Conservation (phyloP, 2,888 invertebrate species). For the Bimastos eiseni region DNA sequence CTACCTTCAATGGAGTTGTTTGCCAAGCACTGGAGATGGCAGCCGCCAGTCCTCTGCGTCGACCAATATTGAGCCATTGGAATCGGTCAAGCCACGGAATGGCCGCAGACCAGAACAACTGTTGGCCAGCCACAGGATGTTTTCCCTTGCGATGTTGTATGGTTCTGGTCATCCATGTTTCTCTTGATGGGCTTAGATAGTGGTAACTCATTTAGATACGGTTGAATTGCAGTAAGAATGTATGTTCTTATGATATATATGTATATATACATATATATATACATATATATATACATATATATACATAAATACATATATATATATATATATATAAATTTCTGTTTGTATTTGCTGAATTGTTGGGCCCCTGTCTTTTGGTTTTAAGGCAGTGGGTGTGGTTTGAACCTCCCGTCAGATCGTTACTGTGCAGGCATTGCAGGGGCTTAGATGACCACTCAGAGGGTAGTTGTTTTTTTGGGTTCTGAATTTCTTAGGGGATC, state of each 20-base stretch:
- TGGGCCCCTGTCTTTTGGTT: not conserved
- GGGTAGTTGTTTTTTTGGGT: not conserved
- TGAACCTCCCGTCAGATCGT: not conserved
- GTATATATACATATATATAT: too few species aligned
- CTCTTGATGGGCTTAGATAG: not conserved
- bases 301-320: too few species aligned
- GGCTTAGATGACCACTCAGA: not conserved
- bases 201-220: not conserved
- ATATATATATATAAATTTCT: too few species aligned
- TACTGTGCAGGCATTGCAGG: not conserved
- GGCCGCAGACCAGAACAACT: not conserved
- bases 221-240: not conserved
- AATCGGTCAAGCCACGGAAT: slow-evolving; percentile 16
- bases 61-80: slow-evolving; percentile 26
- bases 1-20: slow-evolving; percentile 6
- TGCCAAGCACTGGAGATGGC: not conserved
- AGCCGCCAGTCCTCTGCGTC: not conserved
- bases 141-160: not conserved
- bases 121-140: not conserved
- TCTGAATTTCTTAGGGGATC: not conserved
- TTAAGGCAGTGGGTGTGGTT: not conserved
- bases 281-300: too few species aligned
- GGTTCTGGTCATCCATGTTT: not conserved
- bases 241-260: not conserved
- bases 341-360: not conserved